Conservation (phyloP, 2,113 vertebrate species). For the Lanius collurio region DNA sequence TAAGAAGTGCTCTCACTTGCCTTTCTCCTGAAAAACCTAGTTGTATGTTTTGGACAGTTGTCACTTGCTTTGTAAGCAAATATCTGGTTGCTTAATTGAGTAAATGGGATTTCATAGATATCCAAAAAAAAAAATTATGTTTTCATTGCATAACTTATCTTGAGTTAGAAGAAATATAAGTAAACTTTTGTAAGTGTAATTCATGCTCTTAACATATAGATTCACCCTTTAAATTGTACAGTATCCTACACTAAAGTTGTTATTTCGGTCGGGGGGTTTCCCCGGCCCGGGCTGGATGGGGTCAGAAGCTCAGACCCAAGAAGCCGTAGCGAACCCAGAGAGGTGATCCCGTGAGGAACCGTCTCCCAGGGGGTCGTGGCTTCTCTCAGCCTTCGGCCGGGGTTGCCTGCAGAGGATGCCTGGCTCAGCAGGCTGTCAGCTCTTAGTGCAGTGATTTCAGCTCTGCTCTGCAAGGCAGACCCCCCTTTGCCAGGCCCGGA, state of each 20-base stretch:
- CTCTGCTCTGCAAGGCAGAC: too few relatives aligned
- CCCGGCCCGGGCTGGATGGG: too few relatives aligned
- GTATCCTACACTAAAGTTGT: neutral
- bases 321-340: too few relatives aligned
- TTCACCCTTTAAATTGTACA: neutral
- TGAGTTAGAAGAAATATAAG: neutral
- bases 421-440: too few relatives aligned
- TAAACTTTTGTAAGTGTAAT: neutral
- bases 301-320: too few relatives aligned
- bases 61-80: neutral
- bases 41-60: neutral
- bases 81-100: neutral
- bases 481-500: too few relatives aligned
- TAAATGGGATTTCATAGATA: neutral
- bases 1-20: neutral
- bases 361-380: too few relatives aligned
- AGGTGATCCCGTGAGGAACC: too few relatives aligned
- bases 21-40: neutral
- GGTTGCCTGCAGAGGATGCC: too few relatives aligned
- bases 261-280: too few relatives aligned
- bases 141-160: neutral
- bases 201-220: neutral
- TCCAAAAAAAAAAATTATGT: neutral
- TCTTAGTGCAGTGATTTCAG: too few relatives aligned
- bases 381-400: too few relatives aligned